Evolutionary conservation across 2,797 vertebrate genomes (phyloP), one percentile per base, ranked within the genome.

Genomic region (Chloroceryle inda): DNA sequence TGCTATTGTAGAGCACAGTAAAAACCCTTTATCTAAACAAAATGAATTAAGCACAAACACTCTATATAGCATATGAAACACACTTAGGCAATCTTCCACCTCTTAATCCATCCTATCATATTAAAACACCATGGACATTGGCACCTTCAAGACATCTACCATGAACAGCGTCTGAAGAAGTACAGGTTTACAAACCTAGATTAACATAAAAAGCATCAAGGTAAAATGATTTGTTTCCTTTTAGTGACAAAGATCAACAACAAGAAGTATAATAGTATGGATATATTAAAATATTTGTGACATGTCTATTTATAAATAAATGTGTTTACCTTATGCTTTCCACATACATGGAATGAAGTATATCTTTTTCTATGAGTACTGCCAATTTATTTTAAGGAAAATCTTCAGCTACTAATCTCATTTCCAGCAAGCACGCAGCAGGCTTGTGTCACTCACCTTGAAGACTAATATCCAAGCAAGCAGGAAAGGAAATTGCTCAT

Each of bases 231-330:
- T 71, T 66, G 52, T 66, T 89, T 95, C 82, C 42, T 59, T 89
- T 47, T 17, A 86, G 18, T 24, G 58, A 81, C 40, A 71, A 89
- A 91, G 37, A 85, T 72, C 72, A 89, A 37, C 2, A 2, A 35
- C 85, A 89, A 86, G 75, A 97, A 96, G 64, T 44, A 85, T 5
- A 53, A 87, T 26, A 33, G 44, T 85, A 77, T 2, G 67, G 44
- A 76, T 45, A 72, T 50, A 91, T 9, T 71, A 61, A 61, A 89
- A 66, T 84, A 84, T 84, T 90, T 86, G 17, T 67, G 27, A 22
- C 64, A 50, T 61, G 62, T 6, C 59, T 85, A 45, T 62, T 80
- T 85, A 71, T 83, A 88, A 66, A 76, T 63, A 76, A 58, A 69
- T 16, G 29, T 83, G 50, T 56, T 97, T 94, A 92, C 20, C 10